These are phyloP conservation scores for Cerastis rubricosa DNA, from an alignment of 2,888 invertebrate genomes.

Conservation along the genomic window DNA sequence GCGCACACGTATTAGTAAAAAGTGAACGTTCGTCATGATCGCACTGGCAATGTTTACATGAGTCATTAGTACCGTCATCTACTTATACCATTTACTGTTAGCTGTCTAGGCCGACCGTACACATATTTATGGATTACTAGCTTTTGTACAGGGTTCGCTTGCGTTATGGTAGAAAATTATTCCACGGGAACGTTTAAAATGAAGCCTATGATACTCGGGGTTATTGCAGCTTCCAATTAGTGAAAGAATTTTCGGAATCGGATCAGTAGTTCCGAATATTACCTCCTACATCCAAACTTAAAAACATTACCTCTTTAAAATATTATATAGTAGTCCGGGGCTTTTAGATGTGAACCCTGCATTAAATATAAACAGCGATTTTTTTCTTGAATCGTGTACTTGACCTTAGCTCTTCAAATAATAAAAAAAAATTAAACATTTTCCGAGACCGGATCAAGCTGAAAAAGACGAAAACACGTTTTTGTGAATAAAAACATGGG, in stretches of 20 bases:
- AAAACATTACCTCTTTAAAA: too few species aligned
- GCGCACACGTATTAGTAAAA: constrained; percentile 51
- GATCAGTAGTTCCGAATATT: background rate
- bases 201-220: background rate
- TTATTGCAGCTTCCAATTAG: background rate
- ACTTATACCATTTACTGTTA: constrained; percentile 56
- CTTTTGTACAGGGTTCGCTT: background rate
- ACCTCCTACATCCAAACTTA: too few species aligned
- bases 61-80: constrained; percentile 67
- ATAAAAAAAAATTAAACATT: too few species aligned
- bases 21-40: constrained; percentile 63
- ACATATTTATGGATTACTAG: constrained; percentile 47
- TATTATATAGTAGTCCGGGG: too few species aligned
- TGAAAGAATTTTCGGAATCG: background rate
- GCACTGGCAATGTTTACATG: constrained; percentile 68
- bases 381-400: too few species aligned
- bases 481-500: too few species aligned
- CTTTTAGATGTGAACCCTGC: too few species aligned
- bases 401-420: too few species aligned
- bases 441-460: too few species aligned
- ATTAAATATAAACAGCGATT: too few species aligned
- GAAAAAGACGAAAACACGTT: too few species aligned
- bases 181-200: background rate
- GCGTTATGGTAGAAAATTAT: background rate
- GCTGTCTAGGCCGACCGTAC: constrained; percentile 40